A percentile compares a stretch with the other conserved stretches of the same genome.
These are phyloP conservation scores for Benitochromis conjunctus DNA, from an alignment of 2,113 vertebrate genomes.

Conservation along the genomic window DNA sequence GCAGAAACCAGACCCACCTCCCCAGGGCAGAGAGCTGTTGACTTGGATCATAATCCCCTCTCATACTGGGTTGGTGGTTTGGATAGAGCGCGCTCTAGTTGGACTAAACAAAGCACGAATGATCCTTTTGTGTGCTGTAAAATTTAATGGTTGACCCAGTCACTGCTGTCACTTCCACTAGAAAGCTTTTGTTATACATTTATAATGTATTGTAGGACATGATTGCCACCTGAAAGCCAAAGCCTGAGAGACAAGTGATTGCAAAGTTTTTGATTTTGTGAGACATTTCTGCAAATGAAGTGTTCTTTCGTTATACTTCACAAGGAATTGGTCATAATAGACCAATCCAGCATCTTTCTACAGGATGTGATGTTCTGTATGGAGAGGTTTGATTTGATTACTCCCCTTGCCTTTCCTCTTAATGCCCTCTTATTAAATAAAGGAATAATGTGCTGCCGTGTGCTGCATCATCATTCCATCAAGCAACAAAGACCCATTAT, in stretches of 20 bases:
- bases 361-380: slow-evolving; percentile 18
- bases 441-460: not conserved
- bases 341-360: not conserved
- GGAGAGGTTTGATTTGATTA: slow-evolving; percentile 1
- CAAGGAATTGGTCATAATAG: not conserved
- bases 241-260: not conserved
- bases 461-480: not conserved
- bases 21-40: slow-evolving; percentile 14
- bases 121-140: not conserved
- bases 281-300: not conserved
- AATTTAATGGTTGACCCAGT: not conserved
- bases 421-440: slow-evolving; percentile 37
- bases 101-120: not conserved
- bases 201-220: not conserved
- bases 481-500: not conserved
- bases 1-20: slow-evolving; percentile 12
- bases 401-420: not conserved
- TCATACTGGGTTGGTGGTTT: not conserved
- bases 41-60: slow-evolving; percentile 1
- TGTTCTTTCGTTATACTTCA: not conserved
- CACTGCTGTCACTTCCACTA: not conserved
- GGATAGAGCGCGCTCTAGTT: not conserved
- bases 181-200: not conserved
- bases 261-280: not conserved
- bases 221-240: not conserved